Evolutionary conservation across 2,113 vertebrate species (phyloP).

Genomic region (Probosciger aterrimus): DNA sequence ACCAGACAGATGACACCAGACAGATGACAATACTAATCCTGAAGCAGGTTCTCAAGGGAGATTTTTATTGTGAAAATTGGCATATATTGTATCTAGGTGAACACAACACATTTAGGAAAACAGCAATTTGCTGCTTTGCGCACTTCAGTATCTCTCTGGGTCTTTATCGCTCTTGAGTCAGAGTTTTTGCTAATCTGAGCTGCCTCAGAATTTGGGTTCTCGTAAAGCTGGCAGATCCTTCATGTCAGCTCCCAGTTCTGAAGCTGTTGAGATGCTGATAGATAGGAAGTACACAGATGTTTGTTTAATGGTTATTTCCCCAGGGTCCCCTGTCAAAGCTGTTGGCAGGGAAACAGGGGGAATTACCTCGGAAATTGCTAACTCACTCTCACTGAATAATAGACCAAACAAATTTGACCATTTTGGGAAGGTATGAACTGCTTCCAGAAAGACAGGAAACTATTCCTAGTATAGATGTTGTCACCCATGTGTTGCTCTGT

Average conservation of each 20-base stretch:
- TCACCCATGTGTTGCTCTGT: not conserved
- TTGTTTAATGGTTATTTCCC: constrained; percentile 46
- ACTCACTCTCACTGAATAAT: not conserved
- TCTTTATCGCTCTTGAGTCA: constrained; percentile 14
- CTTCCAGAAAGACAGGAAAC: not conserved
- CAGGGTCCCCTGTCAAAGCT: not conserved
- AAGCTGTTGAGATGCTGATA: constrained; percentile 20
- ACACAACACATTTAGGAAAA: constrained; percentile 22
- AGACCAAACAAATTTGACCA: not conserved
- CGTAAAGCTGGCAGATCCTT: not conserved
- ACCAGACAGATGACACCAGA: constrained; percentile 40
- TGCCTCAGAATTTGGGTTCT: not conserved
- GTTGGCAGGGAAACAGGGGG: not conserved
- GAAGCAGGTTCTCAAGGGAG: constrained; percentile 34
- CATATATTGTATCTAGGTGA: constrained; percentile 27
- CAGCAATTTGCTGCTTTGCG: not conserved
- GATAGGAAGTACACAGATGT: constrained; percentile 43
- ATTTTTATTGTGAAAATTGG: constrained; percentile 52
- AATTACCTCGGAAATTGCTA: constrained; percentile 37
- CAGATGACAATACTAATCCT: constrained; percentile 60
- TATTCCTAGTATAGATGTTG: not conserved
- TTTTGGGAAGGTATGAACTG: not conserved
- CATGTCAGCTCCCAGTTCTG: not conserved
- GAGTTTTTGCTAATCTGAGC: not conserved
- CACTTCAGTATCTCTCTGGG: not conserved